Conservation (phyloP, 2,888 invertebrate species). For the Punctoribates punctum region DNA sequence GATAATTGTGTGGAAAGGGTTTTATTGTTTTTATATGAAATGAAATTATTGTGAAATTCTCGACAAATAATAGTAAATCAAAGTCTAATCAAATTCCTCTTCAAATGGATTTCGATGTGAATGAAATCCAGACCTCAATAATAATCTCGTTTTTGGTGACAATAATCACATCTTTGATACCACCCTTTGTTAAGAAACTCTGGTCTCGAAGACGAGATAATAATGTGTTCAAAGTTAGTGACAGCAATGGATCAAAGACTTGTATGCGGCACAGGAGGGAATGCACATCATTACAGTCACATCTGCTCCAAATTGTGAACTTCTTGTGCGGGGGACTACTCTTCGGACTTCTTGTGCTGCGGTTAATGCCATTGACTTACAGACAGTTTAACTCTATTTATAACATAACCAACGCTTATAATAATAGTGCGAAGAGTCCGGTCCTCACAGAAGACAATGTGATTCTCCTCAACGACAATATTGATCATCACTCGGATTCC, state of each 20-base stretch:
- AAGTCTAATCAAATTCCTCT: background rate
- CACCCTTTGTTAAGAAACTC: background rate
- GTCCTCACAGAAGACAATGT: background rate
- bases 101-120: background rate
- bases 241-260: background rate
- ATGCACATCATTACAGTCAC: background rate
- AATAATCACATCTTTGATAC: background rate
- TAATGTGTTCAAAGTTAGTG: constrained; percentile 21
- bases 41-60: background rate
- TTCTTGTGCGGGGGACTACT: constrained; percentile 14
- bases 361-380: constrained; percentile 11
- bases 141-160: background rate
- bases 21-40: background rate
- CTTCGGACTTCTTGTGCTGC: background rate
- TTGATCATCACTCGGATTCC: too few species aligned
- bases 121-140: constrained; percentile 2
- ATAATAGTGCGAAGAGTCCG: too few species aligned
- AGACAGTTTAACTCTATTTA: background rate
- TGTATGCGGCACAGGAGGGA: constrained; percentile 16
- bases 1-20: background rate
- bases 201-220: constrained; percentile 15
- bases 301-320: background rate
- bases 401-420: background rate
- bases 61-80: too few species aligned
- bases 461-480: background rate